Evolutionary conservation across 1,140 invertebrate species (phyloP).

Genomic region (Asbolus verrucosus): DNA sequence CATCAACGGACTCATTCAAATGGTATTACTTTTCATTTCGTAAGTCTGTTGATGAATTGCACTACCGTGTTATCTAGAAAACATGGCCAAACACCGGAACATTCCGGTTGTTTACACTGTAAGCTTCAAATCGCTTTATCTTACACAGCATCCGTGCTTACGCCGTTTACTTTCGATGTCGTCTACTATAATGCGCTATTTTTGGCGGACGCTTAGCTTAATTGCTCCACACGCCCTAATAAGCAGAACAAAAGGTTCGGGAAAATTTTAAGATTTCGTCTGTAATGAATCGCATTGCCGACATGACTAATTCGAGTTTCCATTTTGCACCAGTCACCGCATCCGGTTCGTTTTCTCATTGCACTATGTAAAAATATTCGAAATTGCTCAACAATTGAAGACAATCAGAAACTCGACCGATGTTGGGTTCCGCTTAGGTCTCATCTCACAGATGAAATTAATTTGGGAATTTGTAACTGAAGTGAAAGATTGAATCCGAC

Average conservation of each 20-base stretch:
- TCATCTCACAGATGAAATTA: constrained; percentile 34
- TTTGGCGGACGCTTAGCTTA: constrained; percentile 1
- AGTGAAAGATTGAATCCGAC: no score
- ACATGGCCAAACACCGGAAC: constrained; percentile 12
- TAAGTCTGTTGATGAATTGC: not conserved
- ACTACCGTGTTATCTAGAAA: not conserved
- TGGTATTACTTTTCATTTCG: constrained; percentile 24
- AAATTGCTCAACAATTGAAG: constrained; percentile 5
- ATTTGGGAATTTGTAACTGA: constrained; percentile 25
- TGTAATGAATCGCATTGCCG: not conserved
- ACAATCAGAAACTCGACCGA: constrained; percentile 7
- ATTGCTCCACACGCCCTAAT: constrained; percentile 13
- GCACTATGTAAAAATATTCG: not conserved
- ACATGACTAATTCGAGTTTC: constrained; percentile 2
- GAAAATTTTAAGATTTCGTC: constrained; percentile 9
- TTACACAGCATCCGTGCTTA: no score
- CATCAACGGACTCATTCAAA: constrained; percentile 6
- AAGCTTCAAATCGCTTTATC: no score
- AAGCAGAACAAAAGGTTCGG: not conserved
- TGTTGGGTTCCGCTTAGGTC: not conserved
- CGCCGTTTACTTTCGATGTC: constrained; percentile 22
- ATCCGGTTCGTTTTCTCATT: constrained; percentile 6
- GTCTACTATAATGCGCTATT: not conserved
- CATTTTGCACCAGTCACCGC: not conserved
- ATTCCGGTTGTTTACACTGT: no score